Base-by-base conservation (phyloP, 2,113 vertebrate genomes). In the Perca fluviatilis region DNA sequence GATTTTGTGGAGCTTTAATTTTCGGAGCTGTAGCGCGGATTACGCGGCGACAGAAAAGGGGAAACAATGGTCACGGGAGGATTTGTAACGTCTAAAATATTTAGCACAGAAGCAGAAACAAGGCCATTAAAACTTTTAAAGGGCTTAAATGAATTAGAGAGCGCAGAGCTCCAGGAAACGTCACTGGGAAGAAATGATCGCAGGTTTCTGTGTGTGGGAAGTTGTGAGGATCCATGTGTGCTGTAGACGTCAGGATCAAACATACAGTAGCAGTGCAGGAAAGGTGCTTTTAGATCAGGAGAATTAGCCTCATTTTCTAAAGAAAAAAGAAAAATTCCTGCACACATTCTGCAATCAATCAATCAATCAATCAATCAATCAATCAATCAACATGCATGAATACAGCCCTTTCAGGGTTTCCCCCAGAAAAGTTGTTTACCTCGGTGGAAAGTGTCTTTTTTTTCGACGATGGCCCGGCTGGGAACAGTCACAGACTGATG, bases 81-180 rank as follows among this genome's bases (percentile, higher is more conserved):
- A 79, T 81, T 72, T 75, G 64, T 46, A 57, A 51, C 15, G 1
- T 54, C 69, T 81, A 82, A 81, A 82, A 85, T 74, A 74, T 81
- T 81, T 60, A 82, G 51, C 68, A 61, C 64, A 68, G 69, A 66
- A 27, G 58, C 64, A 70, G 53, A 76, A 67, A 67, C 71, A 73
- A 69, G 74, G 11, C 3, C 72, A 58, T 64, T 2, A 1, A 69
- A 77, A 87, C 70, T 70, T 70, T 62, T 74, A 16, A 80, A 82
- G 69, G 54, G 51, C 65, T 82, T 82, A 70, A 75, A 51, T 72
- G 58, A 75, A 75, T 82, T 61, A 78, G 58, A 4, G 36, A 23
- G 56, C 74, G 27, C 63, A 30, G 66, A 68, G 82, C 63, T 75
- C 23, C 64, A 75, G 64, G 64, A 79, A 40, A 72, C 25, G 61